Evolutionary conservation across 2,113 vertebrate genomes (phyloP), one percentile per base, ranked within the genome.

Genomic region (Macrotus californicus): DNA sequence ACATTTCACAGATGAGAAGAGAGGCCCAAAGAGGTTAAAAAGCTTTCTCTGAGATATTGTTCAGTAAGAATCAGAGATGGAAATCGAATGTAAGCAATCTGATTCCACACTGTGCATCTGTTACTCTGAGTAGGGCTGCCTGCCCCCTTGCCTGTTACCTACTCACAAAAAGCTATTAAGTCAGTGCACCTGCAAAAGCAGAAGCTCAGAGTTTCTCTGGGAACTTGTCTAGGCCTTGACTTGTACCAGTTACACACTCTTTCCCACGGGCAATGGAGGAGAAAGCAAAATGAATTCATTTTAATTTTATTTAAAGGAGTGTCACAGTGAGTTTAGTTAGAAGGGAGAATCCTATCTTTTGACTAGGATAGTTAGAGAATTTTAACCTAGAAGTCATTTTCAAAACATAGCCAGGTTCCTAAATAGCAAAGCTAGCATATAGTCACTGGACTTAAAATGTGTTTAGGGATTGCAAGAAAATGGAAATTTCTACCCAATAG

Each of bases 381-480:
- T 94, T 79, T 61, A 48, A 88, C 91, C 9, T 1, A 52, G 50
- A 96, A 91, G 21, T 73, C 34, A 80, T 95, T 90, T 75, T 41
- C 56, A 83, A 56, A 87, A 76, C 46, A 36, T 7, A n/a, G 15
- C 24, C 24, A 67, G n/a, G 5, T 19, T 93, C 39, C 36, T 75
- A 95, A 76, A 64, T 54, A 89, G 29, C 34, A 34, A 64, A 50
- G 5, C 61, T 34, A 66, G 75, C 54, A 73, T 46, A 54, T 0
- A 96, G 29, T 46, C 85, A 24, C 5, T 92, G 80, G 4, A 41
- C 43, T 94, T 61, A 81, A 29, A 77, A 48, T 24, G 21, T 50
- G 39, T 84, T 87, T 54, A 85, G 66, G 7, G 48, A 76, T 48
- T 19, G 13, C 4, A 56, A 87, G 39, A 64, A 93, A 76, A 94